A percentile compares a stretch with the other conserved stretches of the same genome.
phyloP scores from a whole-genome alignment of 2,888 invertebrate genomes.

The Torymus aiolomorphi region DNA sequence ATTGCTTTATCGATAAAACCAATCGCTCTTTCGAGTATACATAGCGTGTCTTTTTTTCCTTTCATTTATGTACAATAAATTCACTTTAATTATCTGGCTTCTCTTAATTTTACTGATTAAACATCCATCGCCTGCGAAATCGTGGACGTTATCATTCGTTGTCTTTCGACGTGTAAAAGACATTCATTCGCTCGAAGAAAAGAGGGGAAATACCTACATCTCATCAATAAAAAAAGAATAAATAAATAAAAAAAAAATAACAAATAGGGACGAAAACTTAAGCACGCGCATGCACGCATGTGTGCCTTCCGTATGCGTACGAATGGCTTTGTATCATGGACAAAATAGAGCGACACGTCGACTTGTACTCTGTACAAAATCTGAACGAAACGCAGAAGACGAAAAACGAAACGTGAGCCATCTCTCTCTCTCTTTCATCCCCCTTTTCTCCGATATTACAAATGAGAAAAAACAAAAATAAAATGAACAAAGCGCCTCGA shows the following conservation, averaged over 20 bases:
- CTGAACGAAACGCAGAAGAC: conserved; percentile 1
- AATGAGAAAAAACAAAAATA: conserved; percentile 4
- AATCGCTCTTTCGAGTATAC: conserved; percentile 42
- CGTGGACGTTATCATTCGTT: conserved; percentile 54
- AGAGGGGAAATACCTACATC: background rate
- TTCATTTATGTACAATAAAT: conserved; percentile 33
- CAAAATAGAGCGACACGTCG: conserved; percentile 11
- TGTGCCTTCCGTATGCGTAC: background rate
- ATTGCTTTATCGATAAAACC: conserved; percentile 40
- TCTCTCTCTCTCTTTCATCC: background rate
- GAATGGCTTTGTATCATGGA: background rate
- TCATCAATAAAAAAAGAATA: conserved; percentile 19
- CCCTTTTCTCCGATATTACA: background rate
- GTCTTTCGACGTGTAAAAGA: conserved; percentile 46
- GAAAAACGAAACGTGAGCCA: background rate
- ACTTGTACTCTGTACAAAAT: conserved; percentile 5
- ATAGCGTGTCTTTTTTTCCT: conserved; percentile 21
- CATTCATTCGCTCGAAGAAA: conserved; percentile 27
- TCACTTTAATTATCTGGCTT: background rate
- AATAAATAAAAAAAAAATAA: background rate
- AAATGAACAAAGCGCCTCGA: background rate
- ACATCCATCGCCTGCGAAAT: conserved; percentile 18
- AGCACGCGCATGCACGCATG: background rate
- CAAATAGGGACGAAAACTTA: conserved; percentile 25
- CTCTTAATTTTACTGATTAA: background rate